A percentile compares a stretch with the other conserved stretches of the same genome.
Conservation (phyloP, 2,888 invertebrate genomes). For the Sesia apiformis region DNA sequence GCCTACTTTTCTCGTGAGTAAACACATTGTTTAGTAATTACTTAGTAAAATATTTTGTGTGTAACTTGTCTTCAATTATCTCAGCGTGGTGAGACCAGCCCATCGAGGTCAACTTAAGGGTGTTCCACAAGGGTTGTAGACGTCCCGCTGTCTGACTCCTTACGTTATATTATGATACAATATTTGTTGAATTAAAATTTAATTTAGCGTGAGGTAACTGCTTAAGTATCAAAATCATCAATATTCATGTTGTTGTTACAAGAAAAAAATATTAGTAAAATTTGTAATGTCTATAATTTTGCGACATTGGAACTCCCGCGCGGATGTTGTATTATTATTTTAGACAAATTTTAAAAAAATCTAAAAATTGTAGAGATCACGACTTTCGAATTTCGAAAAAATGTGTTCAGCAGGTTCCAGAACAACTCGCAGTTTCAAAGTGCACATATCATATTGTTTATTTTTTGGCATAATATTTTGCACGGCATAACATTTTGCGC, state of each 20-base stretch:
- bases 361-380: too few relatives aligned
- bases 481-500: too few relatives aligned
- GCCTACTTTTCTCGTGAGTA: constrained; percentile 27
- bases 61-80: constrained; percentile 27
- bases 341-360: too few relatives aligned
- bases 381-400: too few relatives aligned
- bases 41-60: constrained; percentile 8
- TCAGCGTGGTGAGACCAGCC: constrained; percentile 43
- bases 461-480: too few relatives aligned
- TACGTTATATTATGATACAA: constrained; percentile 32
- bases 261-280: too few relatives aligned
- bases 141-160: constrained; percentile 38
- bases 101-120: constrained; percentile 5
- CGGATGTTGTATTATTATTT: too few relatives aligned
- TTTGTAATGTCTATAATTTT: too few relatives aligned
- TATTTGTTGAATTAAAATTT: constrained; percentile 34
- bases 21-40: constrained; percentile 7
- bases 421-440: too few relatives aligned
- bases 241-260: neutral
- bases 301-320: too few relatives aligned
- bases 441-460: too few relatives aligned
- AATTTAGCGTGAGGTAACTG: neutral
- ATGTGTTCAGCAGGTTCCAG: too few relatives aligned
- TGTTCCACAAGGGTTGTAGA: constrained; percentile 7
- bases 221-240: neutral